Base-by-base conservation (phyloP, 1,140 invertebrate genomes). In the Ooceraea biroi region DNA sequence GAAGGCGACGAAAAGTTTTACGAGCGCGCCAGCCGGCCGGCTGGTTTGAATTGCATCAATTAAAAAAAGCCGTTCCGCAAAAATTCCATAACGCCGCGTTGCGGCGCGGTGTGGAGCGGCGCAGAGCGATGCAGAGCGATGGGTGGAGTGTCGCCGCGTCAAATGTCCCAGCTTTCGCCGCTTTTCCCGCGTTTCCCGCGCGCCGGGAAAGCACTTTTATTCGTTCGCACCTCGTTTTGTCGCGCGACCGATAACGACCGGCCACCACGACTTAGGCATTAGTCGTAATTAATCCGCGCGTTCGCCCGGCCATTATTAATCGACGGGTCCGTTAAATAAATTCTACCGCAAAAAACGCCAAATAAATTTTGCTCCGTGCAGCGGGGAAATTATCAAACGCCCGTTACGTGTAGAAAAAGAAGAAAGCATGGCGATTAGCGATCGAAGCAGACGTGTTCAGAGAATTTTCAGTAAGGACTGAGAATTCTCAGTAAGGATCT, bases 11-110 rank as follows among this genome's bases (percentile, higher is more conserved):
- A 88, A 90, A 90, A 86, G 88, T 90, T 91, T 91, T 91, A 91
- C 85, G 86, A 87, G 85, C 85, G 72, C 57, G 78, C 52, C 88
- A 90, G 88, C 77, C 82, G 87, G 63, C 60, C 82, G 72, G 80
- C 83, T 82, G 85, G 80, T 90, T 89, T 90, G 85, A 91, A 88
- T 90, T 85, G 88, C 88, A 89, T 88, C 88, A 91, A 91, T 91
- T 91, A 90, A 91, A 90, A 90, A 87, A 90, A 85, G 77, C 77
- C 86, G 89, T 90, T 86, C 80, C 83, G 44, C 83, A 86, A 90
- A 91, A 91, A 90, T 92, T 90, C 88, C 87, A 91, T 90, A 87
- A 90, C 73, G 71, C 66, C 69, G 77, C 60, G 48, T 19, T 46
- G 17, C 60, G 44, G 1, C 30, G 48, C 41, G 36, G 4, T 19